Evolutionary conservation across 2,113 vertebrate genomes (phyloP), one percentile per base, ranked within the genome.

Genomic region (Stercorarius parasiticus): DNA sequence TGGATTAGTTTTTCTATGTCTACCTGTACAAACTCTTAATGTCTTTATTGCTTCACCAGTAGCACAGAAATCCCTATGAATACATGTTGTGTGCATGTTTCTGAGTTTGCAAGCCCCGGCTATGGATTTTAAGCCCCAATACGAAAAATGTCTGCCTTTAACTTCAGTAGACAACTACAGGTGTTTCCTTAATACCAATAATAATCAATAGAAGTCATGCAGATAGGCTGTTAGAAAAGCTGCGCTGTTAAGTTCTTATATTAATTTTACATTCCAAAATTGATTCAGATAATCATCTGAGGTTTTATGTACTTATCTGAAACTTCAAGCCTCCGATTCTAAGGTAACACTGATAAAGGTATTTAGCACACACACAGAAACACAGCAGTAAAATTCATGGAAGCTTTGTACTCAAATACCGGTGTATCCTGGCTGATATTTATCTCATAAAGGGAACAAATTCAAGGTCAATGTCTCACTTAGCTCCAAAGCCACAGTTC

Each of bases 11-110:
- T 32, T 56, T 16, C 34, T 29, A 7, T 15, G 19, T 42, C 59
- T 80, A 32, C 29, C 21, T 62, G 36, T 30, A 42, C 42, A 47
- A 69, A 64, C 10, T 49, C 55, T 74, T 70, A n/a, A n/a, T 18
- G 16, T 30, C 42, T 72, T 29, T 29, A 19, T 26, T 30, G 38
- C 40, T 49, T 50, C 32, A 42, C 15, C 61, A 43, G n/a, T 5
- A 26, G 73, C 23, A 42, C 13, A 66, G 56, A 42, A 86, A 59
- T 27, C n/a, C 40, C 29, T 6, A 3, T 2, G 14, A 62, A 52
- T 7, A 29, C 20, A 16, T 1, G 12, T 8, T 29, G 12, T 3
- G 16, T 3, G n/a, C 25, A 5, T 12, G 5, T 13, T 45, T 45
- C 22, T 34, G 78, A 66, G 50, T 13, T 15, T 64, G 16, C 40